Conservation (phyloP, 1,140 invertebrate genomes). For the Zaprionus ghesquierei region DNA sequence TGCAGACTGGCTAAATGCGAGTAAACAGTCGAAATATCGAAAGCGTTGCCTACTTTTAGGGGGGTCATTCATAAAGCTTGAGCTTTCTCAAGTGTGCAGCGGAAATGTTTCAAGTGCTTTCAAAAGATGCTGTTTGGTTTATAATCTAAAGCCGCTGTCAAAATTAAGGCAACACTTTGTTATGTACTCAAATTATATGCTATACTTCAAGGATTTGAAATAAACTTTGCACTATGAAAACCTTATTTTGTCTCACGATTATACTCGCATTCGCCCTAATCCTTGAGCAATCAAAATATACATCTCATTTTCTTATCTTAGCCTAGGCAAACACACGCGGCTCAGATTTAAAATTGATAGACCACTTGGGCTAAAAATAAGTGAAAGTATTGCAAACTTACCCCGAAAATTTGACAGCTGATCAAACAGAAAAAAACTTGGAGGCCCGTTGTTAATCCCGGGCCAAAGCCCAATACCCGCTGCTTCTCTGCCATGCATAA, state of each 20-base stretch:
- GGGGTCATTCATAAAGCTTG: not conserved
- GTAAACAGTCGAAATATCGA: conserved; percentile 41
- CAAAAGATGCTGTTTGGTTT: no score
- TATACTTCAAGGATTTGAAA: no score
- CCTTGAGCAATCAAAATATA: conserved; percentile 16
- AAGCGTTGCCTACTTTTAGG: conserved; percentile 37
- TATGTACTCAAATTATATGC: no score
- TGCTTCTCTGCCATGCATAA: conserved; percentile 58
- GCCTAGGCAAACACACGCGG: conserved; percentile 16
- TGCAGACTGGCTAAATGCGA: conserved; percentile 40
- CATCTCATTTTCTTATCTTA: not conserved
- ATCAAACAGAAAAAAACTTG: conserved; percentile 33
- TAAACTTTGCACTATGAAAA: not conserved
- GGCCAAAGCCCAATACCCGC: conserved; percentile 7
- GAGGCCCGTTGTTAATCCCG: conserved; percentile 55
- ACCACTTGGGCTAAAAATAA: not conserved
- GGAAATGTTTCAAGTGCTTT: not conserved
- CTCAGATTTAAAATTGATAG: conserved; percentile 24
- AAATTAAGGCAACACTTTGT: no score
- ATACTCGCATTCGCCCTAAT: not conserved
- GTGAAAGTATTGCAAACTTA: conserved; percentile 30
- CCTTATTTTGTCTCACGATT: not conserved
- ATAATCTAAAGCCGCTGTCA: no score
- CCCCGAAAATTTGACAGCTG: conserved; percentile 24
- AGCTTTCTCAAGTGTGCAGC: not conserved